Conservation (phyloP, 1,140 invertebrate species). For the Trachymyrmex cornetzi region DNA sequence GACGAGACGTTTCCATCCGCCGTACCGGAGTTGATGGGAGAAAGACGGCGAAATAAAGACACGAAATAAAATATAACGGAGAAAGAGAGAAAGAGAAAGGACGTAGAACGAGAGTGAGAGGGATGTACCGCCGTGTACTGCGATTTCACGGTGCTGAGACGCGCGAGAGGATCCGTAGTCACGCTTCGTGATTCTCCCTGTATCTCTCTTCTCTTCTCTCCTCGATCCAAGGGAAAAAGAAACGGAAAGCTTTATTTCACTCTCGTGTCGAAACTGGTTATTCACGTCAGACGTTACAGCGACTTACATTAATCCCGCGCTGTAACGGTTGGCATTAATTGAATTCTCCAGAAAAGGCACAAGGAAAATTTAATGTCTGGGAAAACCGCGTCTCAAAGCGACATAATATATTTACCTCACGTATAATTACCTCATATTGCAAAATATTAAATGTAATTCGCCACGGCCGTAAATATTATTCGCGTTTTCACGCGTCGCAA, state of each 20-base stretch:
- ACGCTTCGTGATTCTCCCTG: slow-evolving; percentile 68
- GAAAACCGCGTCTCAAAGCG: background rate
- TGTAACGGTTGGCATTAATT: slow-evolving; percentile 51
- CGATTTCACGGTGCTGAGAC: slow-evolving; percentile 67
- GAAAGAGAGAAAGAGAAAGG: slow-evolving; percentile 25
- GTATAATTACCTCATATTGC: background rate
- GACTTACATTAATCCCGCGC: slow-evolving; percentile 38
- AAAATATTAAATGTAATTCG: background rate
- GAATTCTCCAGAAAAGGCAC: background rate
- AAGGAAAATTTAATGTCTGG: background rate
- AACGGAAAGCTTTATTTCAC: slow-evolving; percentile 72
- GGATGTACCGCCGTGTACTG: background rate
- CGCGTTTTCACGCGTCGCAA: background rate
- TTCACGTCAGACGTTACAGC: slow-evolving; percentile 31
- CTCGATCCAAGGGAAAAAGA: slow-evolving; percentile 60
- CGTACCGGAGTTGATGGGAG: background rate
- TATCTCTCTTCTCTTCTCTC: slow-evolving; percentile 9
- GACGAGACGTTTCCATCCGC: background rate
- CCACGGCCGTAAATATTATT: background rate
- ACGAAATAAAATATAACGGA: background rate
- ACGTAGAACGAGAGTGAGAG: slow-evolving; percentile 44
- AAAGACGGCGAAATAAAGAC: background rate
- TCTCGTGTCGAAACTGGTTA: slow-evolving; percentile 66
- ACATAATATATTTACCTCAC: background rate
- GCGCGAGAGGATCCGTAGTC: slow-evolving; percentile 69